Percentiles rank a stretch among this genome's conserved stretches.
These are phyloP conservation scores for Argentina silus DNA, from an alignment of 2,797 vertebrate species.

Conservation along the genomic window DNA sequence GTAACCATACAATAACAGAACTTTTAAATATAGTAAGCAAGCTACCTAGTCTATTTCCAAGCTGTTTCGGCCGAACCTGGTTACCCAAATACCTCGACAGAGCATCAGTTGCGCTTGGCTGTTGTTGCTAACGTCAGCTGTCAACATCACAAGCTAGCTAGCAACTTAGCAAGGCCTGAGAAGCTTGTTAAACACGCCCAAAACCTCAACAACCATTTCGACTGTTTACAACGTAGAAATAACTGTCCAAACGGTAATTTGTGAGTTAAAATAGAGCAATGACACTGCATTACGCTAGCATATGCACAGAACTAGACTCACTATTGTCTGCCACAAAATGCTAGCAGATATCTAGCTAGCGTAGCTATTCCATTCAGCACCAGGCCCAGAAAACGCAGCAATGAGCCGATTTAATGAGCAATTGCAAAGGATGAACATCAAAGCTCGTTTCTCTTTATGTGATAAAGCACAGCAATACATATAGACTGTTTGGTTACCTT, in stretches of 20 bases:
- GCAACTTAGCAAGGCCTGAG: conserved; percentile 1
- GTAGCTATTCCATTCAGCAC: conserved; percentile 10
- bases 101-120: not conserved
- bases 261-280: not conserved
- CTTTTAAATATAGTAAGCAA: not conserved
- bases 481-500: conserved; percentile 55
- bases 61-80: too few species aligned
- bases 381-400: conserved; percentile 53
- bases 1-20: not conserved
- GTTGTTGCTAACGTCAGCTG: conserved; percentile 1
- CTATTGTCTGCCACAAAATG: conserved; percentile 37
- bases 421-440: conserved; percentile 4
- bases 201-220: not conserved
- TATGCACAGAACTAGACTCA: conserved; percentile 20
- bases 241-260: not conserved
- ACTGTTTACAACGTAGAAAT: not conserved
- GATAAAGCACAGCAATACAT: not conserved
- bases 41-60: not conserved
- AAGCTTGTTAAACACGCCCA: not conserved
- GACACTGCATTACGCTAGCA: not conserved
- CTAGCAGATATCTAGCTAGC: not conserved
- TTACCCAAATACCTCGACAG: not conserved
- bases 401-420: not conserved
- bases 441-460: not conserved
- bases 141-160: not conserved